Percentiles rank a stretch among this genome's conserved stretches.
Evolutionary conservation across 2,113 vertebrate genomes (phyloP).

Genomic region (Sander vitreus): DNA sequence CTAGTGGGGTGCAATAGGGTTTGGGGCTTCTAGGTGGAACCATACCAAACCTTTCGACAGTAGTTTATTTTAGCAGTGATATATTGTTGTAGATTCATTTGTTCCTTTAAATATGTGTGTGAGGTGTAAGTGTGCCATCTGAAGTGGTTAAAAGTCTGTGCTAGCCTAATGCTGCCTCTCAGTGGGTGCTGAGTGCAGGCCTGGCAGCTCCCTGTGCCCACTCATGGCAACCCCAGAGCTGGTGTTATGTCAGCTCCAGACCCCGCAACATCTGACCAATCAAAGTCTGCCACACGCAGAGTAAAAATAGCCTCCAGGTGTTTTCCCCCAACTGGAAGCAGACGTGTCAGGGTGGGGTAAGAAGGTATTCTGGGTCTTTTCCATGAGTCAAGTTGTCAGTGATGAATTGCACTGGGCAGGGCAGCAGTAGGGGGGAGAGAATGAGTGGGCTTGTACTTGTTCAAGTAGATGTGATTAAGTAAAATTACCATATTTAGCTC

Average conservation of each 20-base stretch:
- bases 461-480: slow-evolving; percentile 61
- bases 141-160: slow-evolving; percentile 22
- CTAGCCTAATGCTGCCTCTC: slow-evolving; percentile 39
- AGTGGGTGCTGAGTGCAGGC: slow-evolving; percentile 12
- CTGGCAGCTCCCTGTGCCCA: slow-evolving; percentile 40
- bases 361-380: slow-evolving; percentile 50
- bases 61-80: not conserved
- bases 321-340: slow-evolving; percentile 11
- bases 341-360: slow-evolving; percentile 17
- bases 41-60: not conserved
- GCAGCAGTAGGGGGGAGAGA: slow-evolving; percentile 20
- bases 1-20: not conserved
- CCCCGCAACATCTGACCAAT: slow-evolving; percentile 49
- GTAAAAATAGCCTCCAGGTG: slow-evolving; percentile 58
- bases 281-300: slow-evolving; percentile 28
- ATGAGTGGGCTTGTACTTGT: slow-evolving; percentile 37
- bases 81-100: not conserved
- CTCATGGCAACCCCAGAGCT: slow-evolving; percentile 31
- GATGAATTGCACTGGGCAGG: slow-evolving; percentile 60
- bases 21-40: not conserved
- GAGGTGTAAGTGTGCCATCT: slow-evolving; percentile 5
- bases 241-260: slow-evolving; percentile 60
- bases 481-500: slow-evolving; percentile 61
- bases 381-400: slow-evolving; percentile 54
- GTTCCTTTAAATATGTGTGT: slow-evolving; percentile 4